Base-by-base conservation (phyloP, 2,888 invertebrate species). In the Amphimallon solstitiale region DNA sequence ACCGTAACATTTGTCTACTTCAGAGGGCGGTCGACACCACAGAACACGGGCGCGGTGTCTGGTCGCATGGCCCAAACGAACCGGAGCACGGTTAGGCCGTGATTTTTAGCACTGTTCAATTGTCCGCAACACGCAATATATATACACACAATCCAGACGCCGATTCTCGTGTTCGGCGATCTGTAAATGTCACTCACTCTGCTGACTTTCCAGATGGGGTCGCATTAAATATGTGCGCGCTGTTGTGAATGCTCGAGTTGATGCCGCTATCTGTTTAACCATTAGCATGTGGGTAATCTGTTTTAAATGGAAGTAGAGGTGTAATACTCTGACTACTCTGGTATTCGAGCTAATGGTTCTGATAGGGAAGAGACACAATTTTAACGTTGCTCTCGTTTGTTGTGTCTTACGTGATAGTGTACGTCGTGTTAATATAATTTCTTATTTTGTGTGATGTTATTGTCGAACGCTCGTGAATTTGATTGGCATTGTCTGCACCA, bases 51-150 rank as follows among this genome's bases (percentile, higher is more conserved):
- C 29, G 29, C 29, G 29, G 29, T 9, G 29, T 9, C 1, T 9
- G 9, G 29, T 29, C 29, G 29, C 29, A 5, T 9, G 9, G 29
- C 9, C 5, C 29, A 29, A 29, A 29, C 5, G 9, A 21, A 38
- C 56, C 19, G 56, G 7, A n/a, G 35, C 35, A 9, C 9, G 12
- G n/a, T 12, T 21, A 14, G 38, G 15, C 56, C 7, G 56, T 56
- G 56, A 56, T 56, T 56, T 56, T 56, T 56, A 56, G 56, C 56
- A 38, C 56, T 38, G 56, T 17, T 37, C 56, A 56, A 56, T 56
- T 19, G 56, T 21, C 56, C 56, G 56, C 37, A 56, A 56, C 56
- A 56, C 17, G 56, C 38, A 56, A 56, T 56, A 56, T 56, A 56
- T n/a, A n/a, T n/a, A n/a, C n/a, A n/a, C 23, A 29, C 52, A 56